phyloP scores from a whole-genome alignment of 2,113 vertebrate species.

The Ptilonorhynchus violaceus region DNA sequence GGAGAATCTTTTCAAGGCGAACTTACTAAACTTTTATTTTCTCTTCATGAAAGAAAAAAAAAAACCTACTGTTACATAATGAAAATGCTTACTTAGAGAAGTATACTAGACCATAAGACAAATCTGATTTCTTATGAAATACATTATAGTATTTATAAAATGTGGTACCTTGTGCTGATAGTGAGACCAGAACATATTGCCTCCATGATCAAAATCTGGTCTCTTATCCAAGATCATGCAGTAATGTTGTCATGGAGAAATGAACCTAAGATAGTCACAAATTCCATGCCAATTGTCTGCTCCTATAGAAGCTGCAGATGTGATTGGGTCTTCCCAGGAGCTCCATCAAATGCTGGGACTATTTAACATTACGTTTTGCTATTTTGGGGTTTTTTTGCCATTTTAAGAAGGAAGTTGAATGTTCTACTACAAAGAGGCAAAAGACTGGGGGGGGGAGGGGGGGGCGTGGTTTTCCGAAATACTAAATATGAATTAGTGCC shows the following conservation, averaged over 20 bases:
- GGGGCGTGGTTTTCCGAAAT: rapidly evolving
- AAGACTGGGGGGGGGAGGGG: background rate
- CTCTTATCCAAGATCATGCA: background rate
- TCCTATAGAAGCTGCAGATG: background rate
- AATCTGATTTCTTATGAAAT: background rate
- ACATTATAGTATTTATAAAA: background rate
- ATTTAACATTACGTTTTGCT: background rate
- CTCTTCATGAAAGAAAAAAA: background rate
- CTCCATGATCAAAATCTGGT: background rate
- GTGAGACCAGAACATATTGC: background rate
- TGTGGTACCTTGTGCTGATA: background rate
- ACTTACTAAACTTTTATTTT: background rate
- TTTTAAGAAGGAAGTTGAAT: background rate
- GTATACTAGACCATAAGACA: background rate
- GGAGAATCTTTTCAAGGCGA: background rate
- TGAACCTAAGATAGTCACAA: background rate
- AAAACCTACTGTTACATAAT: background rate
- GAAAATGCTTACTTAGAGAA: background rate
- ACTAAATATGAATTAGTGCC: background rate
- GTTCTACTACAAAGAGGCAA: background rate
- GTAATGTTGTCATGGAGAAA: background rate
- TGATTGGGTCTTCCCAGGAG: background rate
- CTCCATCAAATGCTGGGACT: background rate
- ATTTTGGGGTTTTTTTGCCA: rapidly evolving
- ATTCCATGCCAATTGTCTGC: background rate